Base-by-base conservation (phyloP, 2,888 invertebrate genomes). In the Meganola albula region DNA sequence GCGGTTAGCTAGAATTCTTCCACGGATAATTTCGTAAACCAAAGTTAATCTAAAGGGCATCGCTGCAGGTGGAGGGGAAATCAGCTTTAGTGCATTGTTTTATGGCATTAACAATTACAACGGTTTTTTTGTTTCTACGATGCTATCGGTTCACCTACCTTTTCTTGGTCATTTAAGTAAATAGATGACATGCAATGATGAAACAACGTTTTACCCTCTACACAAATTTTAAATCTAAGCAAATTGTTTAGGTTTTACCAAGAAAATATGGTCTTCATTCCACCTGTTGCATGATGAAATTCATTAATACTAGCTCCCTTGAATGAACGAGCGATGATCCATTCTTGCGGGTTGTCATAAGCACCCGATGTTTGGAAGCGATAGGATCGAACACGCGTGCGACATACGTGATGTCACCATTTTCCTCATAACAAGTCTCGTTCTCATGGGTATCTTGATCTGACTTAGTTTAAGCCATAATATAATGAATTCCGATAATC, bases 361-460 rank as follows among this genome's bases (percentile, higher is more conserved):
- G 49, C 62, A 54, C 63, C 58, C 58, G 63, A 71, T 70, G 65
- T 67, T 45, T 38, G 44, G 26, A 40, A 18, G 38, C 43, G 77
- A 80, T 78, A 68, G 37, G 54, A 77, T 75, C 77, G 40, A 42
- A 47, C 67, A 69, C 79, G 74, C 64, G 58, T 63, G 39, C 46
- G 37, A 39, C 53, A 59, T 77, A 84, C 84, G 84, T 84, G 84
- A 75, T 62, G 53, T 58, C 55, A 67, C 66, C 61, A 65, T 68
- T 63, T 70, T 61, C 54, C 59, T 64, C 61, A 63, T 85, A 85
- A 85, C 71, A 77, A 82, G 79, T 64, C 58, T 65, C 59, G 74
- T 85, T 85, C 84, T 71, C 84, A 85, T 80, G 82, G 64, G 42
- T 55, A 55, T 56, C 50, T 53, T 40, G 44, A 56, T 55, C 52